Conservation (phyloP, 2,888 invertebrate species). For the Eilema depressum region DNA sequence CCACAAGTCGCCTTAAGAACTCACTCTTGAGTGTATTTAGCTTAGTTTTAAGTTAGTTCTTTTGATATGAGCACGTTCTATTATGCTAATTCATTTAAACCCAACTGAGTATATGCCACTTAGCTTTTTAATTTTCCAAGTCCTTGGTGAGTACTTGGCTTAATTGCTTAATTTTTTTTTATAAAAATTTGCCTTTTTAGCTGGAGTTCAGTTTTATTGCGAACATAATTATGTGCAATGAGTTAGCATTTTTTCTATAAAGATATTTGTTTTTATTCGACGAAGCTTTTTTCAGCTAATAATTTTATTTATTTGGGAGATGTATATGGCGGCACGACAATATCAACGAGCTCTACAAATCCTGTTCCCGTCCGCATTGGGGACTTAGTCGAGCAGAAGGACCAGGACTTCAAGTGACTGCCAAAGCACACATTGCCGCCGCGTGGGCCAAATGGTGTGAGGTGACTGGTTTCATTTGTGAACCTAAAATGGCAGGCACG, state of each 20-base stretch:
- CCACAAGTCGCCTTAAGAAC: slow-evolving; percentile 54
- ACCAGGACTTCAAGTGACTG: too few relatives aligned
- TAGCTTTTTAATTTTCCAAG: slow-evolving; percentile 34
- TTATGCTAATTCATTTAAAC: slow-evolving; percentile 58
- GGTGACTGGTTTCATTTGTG: too few relatives aligned
- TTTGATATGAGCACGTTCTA: slow-evolving; percentile 62
- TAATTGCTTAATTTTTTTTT: slow-evolving; percentile 17
- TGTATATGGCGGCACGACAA: too few relatives aligned
- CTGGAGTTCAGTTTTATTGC: not conserved
- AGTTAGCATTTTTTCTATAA: not conserved
- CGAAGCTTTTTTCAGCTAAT: too few relatives aligned
- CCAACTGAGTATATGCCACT: slow-evolving; percentile 45
- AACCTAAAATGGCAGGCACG: too few relatives aligned
- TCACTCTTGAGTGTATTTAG: slow-evolving; percentile 64
- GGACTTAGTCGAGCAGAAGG: too few relatives aligned
- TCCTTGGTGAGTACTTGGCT: slow-evolving; percentile 17
- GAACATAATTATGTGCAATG: not conserved
- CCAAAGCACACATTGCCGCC: too few relatives aligned
- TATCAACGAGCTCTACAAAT: too few relatives aligned
- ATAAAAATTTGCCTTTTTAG: slow-evolving; percentile 3
- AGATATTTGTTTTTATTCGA: not conserved
- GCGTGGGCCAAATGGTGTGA: too few relatives aligned
- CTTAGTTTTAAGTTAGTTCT: slow-evolving; percentile 67
- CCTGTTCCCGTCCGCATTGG: too few relatives aligned
- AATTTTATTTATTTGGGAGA: too few relatives aligned